Percentiles rank a stretch among this genome's conserved stretches.
Evolutionary conservation across 2,888 invertebrate genomes (phyloP).

Genomic region (Corythucha ciliata): DNA sequence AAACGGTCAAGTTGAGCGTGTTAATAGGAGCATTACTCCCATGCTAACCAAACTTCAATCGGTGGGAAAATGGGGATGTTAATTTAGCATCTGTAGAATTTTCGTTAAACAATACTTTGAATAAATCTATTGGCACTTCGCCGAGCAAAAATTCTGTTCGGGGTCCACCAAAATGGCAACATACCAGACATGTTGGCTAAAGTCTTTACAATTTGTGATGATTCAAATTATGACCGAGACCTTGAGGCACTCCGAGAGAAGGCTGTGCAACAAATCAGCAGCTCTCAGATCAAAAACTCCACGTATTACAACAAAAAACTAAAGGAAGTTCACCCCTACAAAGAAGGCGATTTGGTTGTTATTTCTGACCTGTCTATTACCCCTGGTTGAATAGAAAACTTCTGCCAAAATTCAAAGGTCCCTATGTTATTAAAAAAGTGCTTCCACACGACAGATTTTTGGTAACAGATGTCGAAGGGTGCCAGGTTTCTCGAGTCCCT

Average conservation of each 20-base stretch:
- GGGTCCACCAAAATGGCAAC: slow-evolving; percentile 25
- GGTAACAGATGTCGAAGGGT: slow-evolving; percentile 29
- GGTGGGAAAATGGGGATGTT: slow-evolving; percentile 37
- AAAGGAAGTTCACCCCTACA: neutral
- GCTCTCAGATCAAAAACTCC: slow-evolving; percentile 2
- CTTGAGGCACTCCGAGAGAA: too few relatives aligned
- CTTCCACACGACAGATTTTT: slow-evolving; percentile 33
- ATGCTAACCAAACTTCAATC: slow-evolving; percentile 1
- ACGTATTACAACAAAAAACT: neutral
- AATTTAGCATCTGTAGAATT: slow-evolving; percentile 38
- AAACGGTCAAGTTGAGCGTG: slow-evolving; percentile 40
- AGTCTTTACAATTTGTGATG: neutral
- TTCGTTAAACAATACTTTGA: slow-evolving; percentile 36
- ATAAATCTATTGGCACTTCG: slow-evolving; percentile 33
- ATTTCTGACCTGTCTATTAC: slow-evolving; percentile 31
- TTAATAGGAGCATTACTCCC: slow-evolving; percentile 32
- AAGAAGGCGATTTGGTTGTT: slow-evolving; percentile 30
- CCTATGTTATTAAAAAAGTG: slow-evolving; percentile 27
- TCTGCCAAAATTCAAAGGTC: slow-evolving; percentile 32
- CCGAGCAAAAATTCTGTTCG: slow-evolving; percentile 35
- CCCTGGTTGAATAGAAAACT: slow-evolving; percentile 30
- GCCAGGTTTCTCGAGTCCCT: neutral
- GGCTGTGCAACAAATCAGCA: neutral
- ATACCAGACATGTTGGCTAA: neutral
- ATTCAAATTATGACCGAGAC: neutral